Percentiles rank a stretch among this genome's conserved stretches.
These are phyloP conservation scores for Ambastaia sidthimunki DNA, from an alignment of 2,797 vertebrate genomes.

Conservation along the genomic window DNA sequence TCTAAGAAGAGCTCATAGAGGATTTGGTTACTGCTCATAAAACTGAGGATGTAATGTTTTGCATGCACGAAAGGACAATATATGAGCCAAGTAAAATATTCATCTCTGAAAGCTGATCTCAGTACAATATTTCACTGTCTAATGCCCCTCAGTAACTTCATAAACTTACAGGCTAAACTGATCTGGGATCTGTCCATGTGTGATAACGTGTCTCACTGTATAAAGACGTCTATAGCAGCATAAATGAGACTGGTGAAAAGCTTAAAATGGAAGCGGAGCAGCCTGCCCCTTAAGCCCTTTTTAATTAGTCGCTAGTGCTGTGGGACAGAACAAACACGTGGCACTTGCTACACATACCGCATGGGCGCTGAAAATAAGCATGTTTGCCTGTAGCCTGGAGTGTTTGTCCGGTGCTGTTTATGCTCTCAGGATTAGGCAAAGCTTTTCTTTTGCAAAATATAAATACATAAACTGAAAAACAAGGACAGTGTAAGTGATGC, in stretches of 20 bases:
- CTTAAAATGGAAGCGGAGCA: constrained; percentile 44
- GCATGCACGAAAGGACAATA: constrained; percentile 15
- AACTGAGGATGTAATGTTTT: constrained; percentile 10
- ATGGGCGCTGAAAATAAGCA: constrained; percentile 52
- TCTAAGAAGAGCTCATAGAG: constrained; percentile 19
- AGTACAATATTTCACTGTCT: constrained; percentile 1
- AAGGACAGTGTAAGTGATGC: background rate
- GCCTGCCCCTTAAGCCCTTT: constrained; percentile 57
- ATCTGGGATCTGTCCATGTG: constrained; percentile 32
- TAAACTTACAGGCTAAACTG: constrained; percentile 8
- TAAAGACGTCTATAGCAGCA: constrained; percentile 7
- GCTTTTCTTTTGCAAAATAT: background rate
- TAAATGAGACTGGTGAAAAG: constrained; percentile 35
- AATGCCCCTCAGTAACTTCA: background rate
- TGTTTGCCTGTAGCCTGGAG: background rate
- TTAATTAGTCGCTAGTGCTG: constrained; percentile 59
- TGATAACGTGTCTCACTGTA: background rate
- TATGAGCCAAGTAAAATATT: background rate
- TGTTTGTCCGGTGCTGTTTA: constrained; percentile 25
- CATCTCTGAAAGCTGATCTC: constrained; percentile 29
- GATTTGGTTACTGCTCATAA: constrained; percentile 26
- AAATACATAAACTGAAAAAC: background rate
- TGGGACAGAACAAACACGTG: constrained; percentile 46
- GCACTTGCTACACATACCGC: constrained; percentile 51
- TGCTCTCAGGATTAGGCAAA: background rate